These are phyloP conservation scores for Asobara japonica DNA, from an alignment of 1,140 invertebrate species.

Conservation along the genomic window DNA sequence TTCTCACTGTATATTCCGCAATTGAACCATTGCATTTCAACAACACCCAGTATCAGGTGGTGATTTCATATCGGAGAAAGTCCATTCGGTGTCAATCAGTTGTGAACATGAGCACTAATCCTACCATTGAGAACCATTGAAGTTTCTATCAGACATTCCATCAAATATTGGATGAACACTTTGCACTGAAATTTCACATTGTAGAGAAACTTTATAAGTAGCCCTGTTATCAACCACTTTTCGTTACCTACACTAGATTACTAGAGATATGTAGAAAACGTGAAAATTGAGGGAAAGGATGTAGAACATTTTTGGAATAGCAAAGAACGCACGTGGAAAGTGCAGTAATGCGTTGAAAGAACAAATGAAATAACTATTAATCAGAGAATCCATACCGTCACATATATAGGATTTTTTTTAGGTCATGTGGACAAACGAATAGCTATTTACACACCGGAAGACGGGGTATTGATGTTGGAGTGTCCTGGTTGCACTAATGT, in stretches of 20 bases:
- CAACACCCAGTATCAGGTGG: background rate
- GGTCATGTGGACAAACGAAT: conserved; percentile 75
- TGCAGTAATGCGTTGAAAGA: too few relatives aligned
- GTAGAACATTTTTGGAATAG: too few relatives aligned
- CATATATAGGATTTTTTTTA: conserved; percentile 57
- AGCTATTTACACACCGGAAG: conserved; percentile 79
- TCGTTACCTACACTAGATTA: too few relatives aligned
- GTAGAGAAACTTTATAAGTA: too few relatives aligned
- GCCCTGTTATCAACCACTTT: too few relatives aligned
- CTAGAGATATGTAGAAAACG: too few relatives aligned
- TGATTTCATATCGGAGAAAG: background rate
- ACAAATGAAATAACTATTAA: too few relatives aligned
- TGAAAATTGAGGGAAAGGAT: too few relatives aligned
- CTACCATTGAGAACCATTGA: background rate
- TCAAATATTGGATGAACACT: too few relatives aligned
- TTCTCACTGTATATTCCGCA: background rate
- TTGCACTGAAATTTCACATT: too few relatives aligned
- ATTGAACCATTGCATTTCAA: background rate
- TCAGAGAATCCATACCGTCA: too few relatives aligned
- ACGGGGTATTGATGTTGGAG: conserved; percentile 73
- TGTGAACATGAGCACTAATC: background rate
- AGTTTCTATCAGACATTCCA: background rate
- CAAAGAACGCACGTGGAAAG: too few relatives aligned
- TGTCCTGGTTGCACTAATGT: conserved; percentile 77
- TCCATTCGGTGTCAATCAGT: background rate